phyloP scores from a whole-genome alignment of 2,888 invertebrate genomes.

The Philonicus albiceps region DNA sequence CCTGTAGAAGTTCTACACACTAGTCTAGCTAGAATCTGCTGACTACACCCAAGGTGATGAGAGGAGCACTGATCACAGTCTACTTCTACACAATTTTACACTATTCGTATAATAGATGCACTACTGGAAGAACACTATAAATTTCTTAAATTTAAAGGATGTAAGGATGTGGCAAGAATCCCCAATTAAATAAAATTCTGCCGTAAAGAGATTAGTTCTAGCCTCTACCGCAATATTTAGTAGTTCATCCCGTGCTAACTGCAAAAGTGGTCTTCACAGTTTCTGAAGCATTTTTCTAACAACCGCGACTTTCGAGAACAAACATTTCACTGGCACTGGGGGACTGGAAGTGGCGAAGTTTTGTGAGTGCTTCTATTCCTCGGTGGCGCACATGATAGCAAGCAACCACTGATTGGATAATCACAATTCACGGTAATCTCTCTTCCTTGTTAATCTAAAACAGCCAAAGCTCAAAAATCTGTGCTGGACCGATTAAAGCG shows the following conservation, averaged over 20 bases:
- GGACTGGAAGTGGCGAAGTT: slow-evolving; percentile 1
- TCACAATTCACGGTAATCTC: slow-evolving; percentile 23
- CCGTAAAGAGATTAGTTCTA: background rate
- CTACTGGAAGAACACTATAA: background rate
- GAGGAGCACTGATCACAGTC: background rate
- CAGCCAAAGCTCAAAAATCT: slow-evolving; percentile 3
- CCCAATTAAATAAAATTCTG: background rate
- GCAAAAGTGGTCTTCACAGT: background rate
- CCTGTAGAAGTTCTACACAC: background rate
- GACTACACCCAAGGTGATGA: background rate
- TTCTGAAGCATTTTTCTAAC: background rate
- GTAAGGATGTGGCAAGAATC: background rate
- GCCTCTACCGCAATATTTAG: background rate
- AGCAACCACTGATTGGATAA: slow-evolving; percentile 40
- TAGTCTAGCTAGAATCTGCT: background rate
- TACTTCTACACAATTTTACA: background rate
- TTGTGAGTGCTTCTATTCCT: slow-evolving; percentile 16
- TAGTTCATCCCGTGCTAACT: background rate
- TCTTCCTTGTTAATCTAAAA: slow-evolving; percentile 29
- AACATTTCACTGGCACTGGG: slow-evolving; percentile 22
- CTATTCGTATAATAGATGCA: background rate
- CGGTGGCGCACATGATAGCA: slow-evolving; percentile 27
- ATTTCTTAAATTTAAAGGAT: background rate
- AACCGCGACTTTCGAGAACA: slow-evolving; percentile 16
- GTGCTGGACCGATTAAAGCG: slow-evolving; percentile 5